Evolutionary conservation across 2,113 vertebrate genomes (phyloP).

Genomic region (Cynoglossus semilaevis): DNA sequence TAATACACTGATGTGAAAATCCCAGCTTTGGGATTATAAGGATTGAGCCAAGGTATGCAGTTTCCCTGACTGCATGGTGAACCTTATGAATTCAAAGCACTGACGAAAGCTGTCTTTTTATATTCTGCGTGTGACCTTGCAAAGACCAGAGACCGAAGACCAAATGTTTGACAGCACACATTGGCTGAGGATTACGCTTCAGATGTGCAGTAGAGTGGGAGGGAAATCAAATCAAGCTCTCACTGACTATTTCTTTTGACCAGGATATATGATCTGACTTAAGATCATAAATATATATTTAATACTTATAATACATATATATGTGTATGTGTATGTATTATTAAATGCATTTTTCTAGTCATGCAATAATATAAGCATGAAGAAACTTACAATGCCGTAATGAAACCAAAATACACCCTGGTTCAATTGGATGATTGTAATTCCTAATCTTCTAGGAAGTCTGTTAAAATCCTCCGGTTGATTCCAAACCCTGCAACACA

Average conservation of each 20-base stretch:
- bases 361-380: no score
- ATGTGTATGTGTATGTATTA: no score
- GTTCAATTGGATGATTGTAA: no score
- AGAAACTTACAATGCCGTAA: no score
- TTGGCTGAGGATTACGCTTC: not conserved
- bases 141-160: not conserved
- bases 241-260: not conserved
- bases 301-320: no score
- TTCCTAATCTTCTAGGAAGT: no score
- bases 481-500: no score
- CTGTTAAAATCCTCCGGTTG: no score
- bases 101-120: conserved; percentile 2
- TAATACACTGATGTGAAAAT: not conserved
- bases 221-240: not conserved
- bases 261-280: no score
- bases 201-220: conserved; percentile 1
- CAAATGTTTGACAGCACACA: conserved; percentile 7
- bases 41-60: not conserved
- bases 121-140: conserved; percentile 14
- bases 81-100: conserved; percentile 16
- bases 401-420: no score
- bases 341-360: no score
- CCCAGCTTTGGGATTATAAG: not conserved
- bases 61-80: not conserved
- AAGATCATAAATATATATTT: no score